A percentile compares a stretch with the other conserved stretches of the same genome.
Conservation (phyloP, 2,113 vertebrate species). For the Varanus komodoensis region DNA sequence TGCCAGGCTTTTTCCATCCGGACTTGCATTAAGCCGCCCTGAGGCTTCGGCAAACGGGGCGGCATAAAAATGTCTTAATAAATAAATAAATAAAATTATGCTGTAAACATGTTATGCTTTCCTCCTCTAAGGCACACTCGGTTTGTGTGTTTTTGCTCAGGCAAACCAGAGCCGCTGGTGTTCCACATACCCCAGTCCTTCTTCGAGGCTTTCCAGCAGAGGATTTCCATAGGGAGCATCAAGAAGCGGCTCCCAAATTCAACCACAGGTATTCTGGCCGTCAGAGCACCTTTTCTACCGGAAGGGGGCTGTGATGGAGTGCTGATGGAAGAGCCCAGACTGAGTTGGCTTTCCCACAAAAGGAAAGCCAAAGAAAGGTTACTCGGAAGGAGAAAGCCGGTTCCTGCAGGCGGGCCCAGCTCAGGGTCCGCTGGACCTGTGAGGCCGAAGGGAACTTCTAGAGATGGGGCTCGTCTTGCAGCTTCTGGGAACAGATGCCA, state of each 20-base stretch:
- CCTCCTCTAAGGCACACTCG: rapidly evolving
- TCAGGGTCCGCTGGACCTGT: no score
- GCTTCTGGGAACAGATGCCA: neutral
- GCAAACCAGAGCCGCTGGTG: conserved; percentile 89
- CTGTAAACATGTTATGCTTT: neutral
- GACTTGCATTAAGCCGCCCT: no score
- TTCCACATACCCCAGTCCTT: conserved; percentile 93
- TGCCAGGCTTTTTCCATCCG: no score
- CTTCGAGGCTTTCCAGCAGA: conserved; percentile 91
- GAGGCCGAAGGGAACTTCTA: neutral
- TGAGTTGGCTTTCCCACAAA: neutral
- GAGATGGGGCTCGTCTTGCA: neutral
- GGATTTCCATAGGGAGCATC: conserved; percentile 87
- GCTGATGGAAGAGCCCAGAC: neutral
- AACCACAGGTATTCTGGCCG: conserved; percentile 81
- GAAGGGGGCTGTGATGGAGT: neutral
- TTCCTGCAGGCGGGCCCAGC: neutral
- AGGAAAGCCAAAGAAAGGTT: neutral
- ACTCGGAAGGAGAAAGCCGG: neutral
- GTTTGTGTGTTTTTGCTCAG: conserved; percentile 62
- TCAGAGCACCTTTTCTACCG: neutral
- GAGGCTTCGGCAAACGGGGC: no score
- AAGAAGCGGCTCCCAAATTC: conserved; percentile 93
- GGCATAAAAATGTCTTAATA: no score
- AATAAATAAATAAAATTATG: no score